A percentile compares a stretch with the other conserved stretches of the same genome.
Evolutionary conservation across 2,888 invertebrate species (phyloP).

Genomic region (Drosophila mayaguana): DNA sequence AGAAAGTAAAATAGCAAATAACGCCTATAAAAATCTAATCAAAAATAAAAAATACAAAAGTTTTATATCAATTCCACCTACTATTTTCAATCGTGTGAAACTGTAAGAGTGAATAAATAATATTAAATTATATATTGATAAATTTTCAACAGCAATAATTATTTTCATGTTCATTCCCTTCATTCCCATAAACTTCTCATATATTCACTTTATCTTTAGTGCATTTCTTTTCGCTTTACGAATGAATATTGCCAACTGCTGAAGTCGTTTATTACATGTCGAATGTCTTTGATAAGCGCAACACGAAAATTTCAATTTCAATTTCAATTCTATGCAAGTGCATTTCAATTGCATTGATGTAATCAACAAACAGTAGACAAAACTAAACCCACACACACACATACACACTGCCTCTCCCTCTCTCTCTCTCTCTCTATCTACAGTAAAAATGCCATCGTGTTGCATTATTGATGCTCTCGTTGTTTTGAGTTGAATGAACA

Average conservation of each 20-base stretch:
- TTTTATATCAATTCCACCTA: too few species aligned
- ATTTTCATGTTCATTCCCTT: neutral
- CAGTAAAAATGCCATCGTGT: conserved; percentile 45
- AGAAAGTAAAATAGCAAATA: too few species aligned
- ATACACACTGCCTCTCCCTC: neutral
- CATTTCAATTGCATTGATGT: conserved; percentile 75
- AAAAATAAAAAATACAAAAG: too few species aligned
- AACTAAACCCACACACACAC: conserved; percentile 9
- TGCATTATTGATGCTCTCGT: conserved; percentile 74
- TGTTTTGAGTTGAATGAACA: conserved; percentile 77
- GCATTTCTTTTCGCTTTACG: neutral
- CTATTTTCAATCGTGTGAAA: too few species aligned
- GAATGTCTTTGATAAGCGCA: conserved; percentile 18
- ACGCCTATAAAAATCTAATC: too few species aligned
- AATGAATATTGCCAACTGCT: neutral
- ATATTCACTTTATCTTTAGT: neutral
- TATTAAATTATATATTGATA: too few species aligned
- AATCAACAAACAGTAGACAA: conserved; percentile 62
- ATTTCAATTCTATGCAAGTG: conserved; percentile 55
- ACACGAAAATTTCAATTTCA: conserved; percentile 58
- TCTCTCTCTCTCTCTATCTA: neutral
- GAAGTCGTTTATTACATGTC: conserved; percentile 1
- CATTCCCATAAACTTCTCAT: neutral
- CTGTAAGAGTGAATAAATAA: too few species aligned
- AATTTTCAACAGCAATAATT: neutral